These are phyloP conservation scores for Malacoctenus gilli DNA, from an alignment of 2,797 vertebrate species.

Conservation along the genomic window DNA sequence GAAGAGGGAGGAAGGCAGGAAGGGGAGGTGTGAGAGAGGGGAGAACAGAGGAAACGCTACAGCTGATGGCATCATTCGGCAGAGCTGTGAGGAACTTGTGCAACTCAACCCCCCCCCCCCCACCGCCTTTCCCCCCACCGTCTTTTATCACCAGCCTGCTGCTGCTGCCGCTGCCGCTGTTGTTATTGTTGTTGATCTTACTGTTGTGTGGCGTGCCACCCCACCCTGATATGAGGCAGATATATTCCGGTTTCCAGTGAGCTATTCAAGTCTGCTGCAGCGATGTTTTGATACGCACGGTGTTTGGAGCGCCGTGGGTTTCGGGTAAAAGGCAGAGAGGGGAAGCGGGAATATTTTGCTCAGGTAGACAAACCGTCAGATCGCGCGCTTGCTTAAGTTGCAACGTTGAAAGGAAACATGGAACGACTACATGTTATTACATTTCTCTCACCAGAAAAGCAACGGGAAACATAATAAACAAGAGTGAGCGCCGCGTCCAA, in stretches of 20 bases:
- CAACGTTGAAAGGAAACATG: slow-evolving; percentile 58
- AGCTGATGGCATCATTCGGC: slow-evolving; percentile 73
- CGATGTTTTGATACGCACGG: slow-evolving; percentile 64
- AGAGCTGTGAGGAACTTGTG: slow-evolving; percentile 65
- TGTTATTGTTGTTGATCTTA: slow-evolving; percentile 65
- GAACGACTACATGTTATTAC: slow-evolving; percentile 35
- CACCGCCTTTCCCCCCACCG: too few species aligned
- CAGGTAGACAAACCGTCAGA: slow-evolving; percentile 52
- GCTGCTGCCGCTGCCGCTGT: slow-evolving; percentile 45
- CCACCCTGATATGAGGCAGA: slow-evolving; percentile 48
- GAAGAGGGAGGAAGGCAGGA: slow-evolving; percentile 27
- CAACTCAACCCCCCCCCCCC: slow-evolving; percentile 45
- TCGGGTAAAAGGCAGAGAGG: slow-evolving; percentile 49
- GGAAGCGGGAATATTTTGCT: slow-evolving; percentile 48
- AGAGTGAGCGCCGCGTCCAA: slow-evolving; percentile 25
- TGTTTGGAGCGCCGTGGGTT: slow-evolving; percentile 61
- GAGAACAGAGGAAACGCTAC: slow-evolving; percentile 75
- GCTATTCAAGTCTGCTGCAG: slow-evolving; percentile 66
- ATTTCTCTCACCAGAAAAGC: slow-evolving; percentile 44
- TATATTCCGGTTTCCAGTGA: slow-evolving; percentile 62
- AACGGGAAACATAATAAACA: slow-evolving; percentile 29
- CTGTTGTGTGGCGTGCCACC: slow-evolving; percentile 59
- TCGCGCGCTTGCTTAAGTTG: slow-evolving; percentile 43
- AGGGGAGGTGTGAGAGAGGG: slow-evolving; percentile 52
- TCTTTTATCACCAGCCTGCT: slow-evolving; percentile 69